Percentiles rank a stretch among this genome's conserved stretches.
These are phyloP conservation scores for Alviniconcha strummeri DNA, from an alignment of 2,888 invertebrate species.

Conservation along the genomic window DNA sequence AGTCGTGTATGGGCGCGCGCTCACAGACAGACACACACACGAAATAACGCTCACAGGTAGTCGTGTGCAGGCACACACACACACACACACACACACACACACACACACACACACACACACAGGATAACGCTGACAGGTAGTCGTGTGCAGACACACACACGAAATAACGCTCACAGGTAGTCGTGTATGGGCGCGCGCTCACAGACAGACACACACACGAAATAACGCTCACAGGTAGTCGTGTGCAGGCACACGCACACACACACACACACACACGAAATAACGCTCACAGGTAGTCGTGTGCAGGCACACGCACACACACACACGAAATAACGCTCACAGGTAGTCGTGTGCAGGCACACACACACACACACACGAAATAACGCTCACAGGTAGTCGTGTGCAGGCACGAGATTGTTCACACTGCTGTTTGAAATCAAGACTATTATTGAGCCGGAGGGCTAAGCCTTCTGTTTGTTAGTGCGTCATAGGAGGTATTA, in stretches of 20 bases:
- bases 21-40: neutral
- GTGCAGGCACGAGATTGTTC: neutral
- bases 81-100: neutral
- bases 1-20: neutral
- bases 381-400: no score
- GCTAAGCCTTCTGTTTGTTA: neutral
- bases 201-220: neutral
- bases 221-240: neutral
- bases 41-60: neutral
- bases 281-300: neutral
- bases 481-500: neutral
- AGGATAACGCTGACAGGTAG: neutral
- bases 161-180: neutral
- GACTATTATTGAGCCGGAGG: neutral
- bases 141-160: neutral
- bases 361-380: no score
- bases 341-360: neutral
- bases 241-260: neutral
- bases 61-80: neutral
- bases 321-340: neutral
- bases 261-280: neutral
- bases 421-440: neutral
- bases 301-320: conserved; percentile 7
- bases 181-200: neutral
- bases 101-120: neutral